Evolutionary conservation across 64 coral and sea anemone genomes (phyloP).

Genomic region (Actinia equina): DNA sequence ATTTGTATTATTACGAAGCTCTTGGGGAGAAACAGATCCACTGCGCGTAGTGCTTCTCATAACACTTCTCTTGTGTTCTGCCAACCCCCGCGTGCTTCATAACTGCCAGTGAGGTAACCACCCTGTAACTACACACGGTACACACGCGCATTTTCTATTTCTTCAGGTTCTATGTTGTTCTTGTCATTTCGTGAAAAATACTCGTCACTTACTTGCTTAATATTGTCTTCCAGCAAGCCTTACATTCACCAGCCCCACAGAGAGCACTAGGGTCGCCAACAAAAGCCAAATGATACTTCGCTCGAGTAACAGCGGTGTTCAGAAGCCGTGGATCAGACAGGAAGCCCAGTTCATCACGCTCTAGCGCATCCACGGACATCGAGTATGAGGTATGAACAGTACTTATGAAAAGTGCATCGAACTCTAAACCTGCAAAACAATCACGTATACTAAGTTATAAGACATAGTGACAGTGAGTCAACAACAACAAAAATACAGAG

Average conservation of each 20-base stretch:
- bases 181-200: no score
- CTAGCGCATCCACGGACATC: slow-evolving; percentile 33
- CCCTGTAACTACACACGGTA: no score
- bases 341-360: slow-evolving; percentile 74
- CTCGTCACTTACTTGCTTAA: slow-evolving; percentile 50
- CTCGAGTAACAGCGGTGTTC: slow-evolving; percentile 87
- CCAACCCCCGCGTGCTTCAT: no score
- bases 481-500: no score
- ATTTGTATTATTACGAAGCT: no score
- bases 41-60: no score
- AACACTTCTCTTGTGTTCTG: no score
- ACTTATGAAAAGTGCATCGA: slow-evolving; percentile 88
- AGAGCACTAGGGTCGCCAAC: slow-evolving; percentile 90
- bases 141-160: no score
- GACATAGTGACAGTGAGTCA: no score
- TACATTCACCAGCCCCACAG: slow-evolving; percentile 72
- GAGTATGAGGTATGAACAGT: slow-evolving; percentile 73
- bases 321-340: slow-evolving; percentile 85
- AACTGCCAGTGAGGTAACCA: no score
- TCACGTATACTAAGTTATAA: neutral
- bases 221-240: slow-evolving; percentile 87
- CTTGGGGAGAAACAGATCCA: no score
- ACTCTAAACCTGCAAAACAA: slow-evolving; percentile 75
- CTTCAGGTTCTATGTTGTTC: no score
- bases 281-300: slow-evolving; percentile 73